Conservation (phyloP, 1,140 invertebrate species). For the Panagrolaimus sp. region DNA sequence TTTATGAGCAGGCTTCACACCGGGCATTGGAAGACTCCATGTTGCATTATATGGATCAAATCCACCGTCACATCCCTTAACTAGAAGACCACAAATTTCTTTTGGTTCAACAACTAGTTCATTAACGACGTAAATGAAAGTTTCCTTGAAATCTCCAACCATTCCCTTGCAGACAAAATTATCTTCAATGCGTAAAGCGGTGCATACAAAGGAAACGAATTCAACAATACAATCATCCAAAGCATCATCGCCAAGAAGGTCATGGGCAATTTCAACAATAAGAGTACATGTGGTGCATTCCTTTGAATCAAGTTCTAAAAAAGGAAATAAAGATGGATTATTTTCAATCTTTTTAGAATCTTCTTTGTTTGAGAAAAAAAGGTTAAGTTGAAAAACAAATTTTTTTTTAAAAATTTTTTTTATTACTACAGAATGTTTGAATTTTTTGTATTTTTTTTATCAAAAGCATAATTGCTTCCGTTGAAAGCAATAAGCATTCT, state of each 20-base stretch:
- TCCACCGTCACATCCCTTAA: conserved; percentile 29
- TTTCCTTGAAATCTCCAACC: conserved; percentile 40
- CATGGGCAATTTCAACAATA: background rate
- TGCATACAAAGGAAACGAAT: background rate
- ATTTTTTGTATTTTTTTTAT: too few relatives aligned
- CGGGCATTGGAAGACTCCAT: background rate
- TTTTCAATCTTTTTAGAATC: too few relatives aligned
- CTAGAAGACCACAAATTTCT: conserved; percentile 37
- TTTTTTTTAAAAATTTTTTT: too few relatives aligned
- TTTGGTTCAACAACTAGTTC: conserved; percentile 33
- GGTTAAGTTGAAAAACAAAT: too few relatives aligned
- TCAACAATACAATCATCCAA: background rate
- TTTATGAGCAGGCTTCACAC: conserved; percentile 1
- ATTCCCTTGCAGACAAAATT: conserved; percentile 37
- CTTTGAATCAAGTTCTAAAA: background rate
- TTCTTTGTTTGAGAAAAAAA: too few relatives aligned
- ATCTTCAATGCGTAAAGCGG: conserved; percentile 1
- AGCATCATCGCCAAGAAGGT: background rate
- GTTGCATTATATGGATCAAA: conserved; percentile 24
- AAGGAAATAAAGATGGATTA: too few relatives aligned
- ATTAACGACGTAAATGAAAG: conserved; percentile 41
- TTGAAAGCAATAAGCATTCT: too few relatives aligned
- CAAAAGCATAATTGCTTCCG: too few relatives aligned
- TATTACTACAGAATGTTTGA: too few relatives aligned
- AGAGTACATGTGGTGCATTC: background rate